Conservation (phyloP, 2,113 vertebrate species). For the Lethenteron camtschaticum region DNA sequence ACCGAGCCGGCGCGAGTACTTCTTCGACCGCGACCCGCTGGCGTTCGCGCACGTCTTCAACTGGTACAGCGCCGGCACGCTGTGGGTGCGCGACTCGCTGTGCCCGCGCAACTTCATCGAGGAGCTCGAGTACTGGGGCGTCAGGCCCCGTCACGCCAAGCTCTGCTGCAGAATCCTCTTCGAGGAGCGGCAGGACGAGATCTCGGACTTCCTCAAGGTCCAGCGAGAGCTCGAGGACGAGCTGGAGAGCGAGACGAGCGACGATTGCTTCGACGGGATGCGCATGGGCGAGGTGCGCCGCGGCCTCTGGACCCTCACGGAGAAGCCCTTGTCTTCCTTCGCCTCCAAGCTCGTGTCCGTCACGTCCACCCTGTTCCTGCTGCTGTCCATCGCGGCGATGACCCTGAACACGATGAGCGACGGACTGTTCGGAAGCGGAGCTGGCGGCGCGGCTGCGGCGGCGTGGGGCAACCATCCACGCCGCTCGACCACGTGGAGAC, state of each 20-base stretch:
- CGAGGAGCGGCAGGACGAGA: conserved; percentile 38
- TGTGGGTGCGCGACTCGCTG: conserved; percentile 37
- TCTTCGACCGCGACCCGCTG: conserved; percentile 54
- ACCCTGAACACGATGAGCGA: conserved; percentile 46
- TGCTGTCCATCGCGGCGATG: conserved; percentile 43
- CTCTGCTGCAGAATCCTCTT: conserved; percentile 40
- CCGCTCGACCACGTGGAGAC: conserved; percentile 34
- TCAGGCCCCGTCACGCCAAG: conserved; percentile 33
- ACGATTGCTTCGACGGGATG: conserved; percentile 26
- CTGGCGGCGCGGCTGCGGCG: no score
- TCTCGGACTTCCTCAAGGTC: conserved; percentile 37
- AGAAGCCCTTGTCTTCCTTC: conserved; percentile 39
- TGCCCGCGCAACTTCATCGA: conserved; percentile 43
- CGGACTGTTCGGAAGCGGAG: conserved; percentile 19
- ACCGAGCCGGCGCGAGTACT: conserved; percentile 44
- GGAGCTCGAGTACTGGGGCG: conserved; percentile 47
- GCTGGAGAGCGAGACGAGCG: conserved; percentile 22
- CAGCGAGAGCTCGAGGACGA: conserved; percentile 36
- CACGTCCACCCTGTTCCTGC: conserved; percentile 38
- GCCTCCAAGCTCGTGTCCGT: conserved; percentile 33
- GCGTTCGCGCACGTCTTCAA: conserved; percentile 61
- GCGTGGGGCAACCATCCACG: not conserved
- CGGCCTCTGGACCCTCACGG: conserved; percentile 34
- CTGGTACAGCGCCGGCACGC: conserved; percentile 41
- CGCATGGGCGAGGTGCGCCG: conserved; percentile 23